Base-by-base conservation (phyloP, 2,113 vertebrate species). In the Festucalex cinctus region DNA sequence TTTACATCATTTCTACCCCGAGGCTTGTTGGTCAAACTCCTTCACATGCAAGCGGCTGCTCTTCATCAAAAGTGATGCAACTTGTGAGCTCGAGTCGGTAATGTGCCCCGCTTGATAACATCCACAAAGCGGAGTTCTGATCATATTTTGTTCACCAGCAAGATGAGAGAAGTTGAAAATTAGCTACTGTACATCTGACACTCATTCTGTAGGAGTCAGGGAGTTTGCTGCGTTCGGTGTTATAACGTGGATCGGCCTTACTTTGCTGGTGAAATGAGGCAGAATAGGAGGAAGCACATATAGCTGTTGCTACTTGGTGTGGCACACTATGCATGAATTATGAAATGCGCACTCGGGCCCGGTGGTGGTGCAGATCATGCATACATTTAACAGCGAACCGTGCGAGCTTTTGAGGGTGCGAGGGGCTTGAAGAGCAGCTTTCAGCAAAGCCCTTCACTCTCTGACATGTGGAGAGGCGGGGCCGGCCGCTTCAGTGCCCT, bases 261-360 rank as follows among this genome's bases (percentile, higher is more conserved):
- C 59, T 44, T n/a, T 9, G 57, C 70, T 60, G 82, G 76, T 78
- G 79, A 79, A 76, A 80, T 70, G 69, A 80, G 69, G 86, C 69
- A 67, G 80, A 76, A 67, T 66, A 10, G 81, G 68, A 77, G 81
- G 80, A 77, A 82, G 82, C 58, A 85, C 81, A 74, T 76, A 66
- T 76, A 84, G 83, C 80, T 37, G 83, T 88, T 89, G 70, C 78
- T 22, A 85, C 83, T 87, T 80, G 80, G 81, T 80, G 81, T 73
- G 68, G 81, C 83, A 85, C 74, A 70, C 83, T 79, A 66, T 81
- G 80, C 79, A 91, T 91, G 88, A 91, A 92, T 92, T 90, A 91
- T 91, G 87, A 87, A 92, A 82, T 32, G 65, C 53, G 79, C 87
- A 74, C 79, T 74, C 70, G 81, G 88, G 89, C 91, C 49, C 71